phyloP scores from a whole-genome alignment of 2,888 invertebrate species.

The Julus scandinavius region DNA sequence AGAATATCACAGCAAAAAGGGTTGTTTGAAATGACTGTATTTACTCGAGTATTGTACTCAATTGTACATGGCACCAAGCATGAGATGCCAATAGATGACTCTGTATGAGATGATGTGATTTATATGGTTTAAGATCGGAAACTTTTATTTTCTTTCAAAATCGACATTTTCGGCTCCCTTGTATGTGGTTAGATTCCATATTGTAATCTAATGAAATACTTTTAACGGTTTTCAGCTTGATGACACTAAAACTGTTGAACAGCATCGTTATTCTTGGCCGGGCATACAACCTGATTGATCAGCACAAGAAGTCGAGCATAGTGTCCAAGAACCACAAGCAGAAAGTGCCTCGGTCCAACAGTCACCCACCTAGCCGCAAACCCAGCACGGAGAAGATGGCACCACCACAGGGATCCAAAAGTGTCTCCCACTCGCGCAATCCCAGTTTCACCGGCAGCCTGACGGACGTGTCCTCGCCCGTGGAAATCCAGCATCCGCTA shows the following conservation, averaged over 20 bases:
- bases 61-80: too few species aligned
- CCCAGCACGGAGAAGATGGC: conserved; percentile 59
- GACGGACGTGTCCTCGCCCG: conserved; percentile 60
- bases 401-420: conserved; percentile 61
- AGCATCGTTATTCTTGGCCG: conserved; percentile 90
- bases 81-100: too few species aligned
- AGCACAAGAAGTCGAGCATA: conserved; percentile 58
- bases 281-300: conserved; percentile 87
- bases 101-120: too few species aligned
- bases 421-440: conserved; percentile 64
- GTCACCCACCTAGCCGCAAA: conserved; percentile 62
- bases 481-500: conserved; percentile 61
- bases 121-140: too few species aligned
- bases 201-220: too few species aligned
- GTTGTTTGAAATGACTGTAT: too few species aligned
- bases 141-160: too few species aligned
- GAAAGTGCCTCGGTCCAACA: conserved; percentile 59
- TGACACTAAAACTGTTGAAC: conserved; percentile 74
- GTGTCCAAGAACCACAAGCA: conserved; percentile 58
- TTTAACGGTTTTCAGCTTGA: conserved; percentile 62
- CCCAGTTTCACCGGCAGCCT: conserved; percentile 64
- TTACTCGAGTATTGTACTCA: too few species aligned
- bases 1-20: too few species aligned
- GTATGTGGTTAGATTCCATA: too few species aligned
- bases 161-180: too few species aligned